Evolutionary conservation across 1,140 invertebrate genomes (phyloP), one percentile per base, ranked within the genome.

Genomic region (Luehdorfia chinensis): DNA sequence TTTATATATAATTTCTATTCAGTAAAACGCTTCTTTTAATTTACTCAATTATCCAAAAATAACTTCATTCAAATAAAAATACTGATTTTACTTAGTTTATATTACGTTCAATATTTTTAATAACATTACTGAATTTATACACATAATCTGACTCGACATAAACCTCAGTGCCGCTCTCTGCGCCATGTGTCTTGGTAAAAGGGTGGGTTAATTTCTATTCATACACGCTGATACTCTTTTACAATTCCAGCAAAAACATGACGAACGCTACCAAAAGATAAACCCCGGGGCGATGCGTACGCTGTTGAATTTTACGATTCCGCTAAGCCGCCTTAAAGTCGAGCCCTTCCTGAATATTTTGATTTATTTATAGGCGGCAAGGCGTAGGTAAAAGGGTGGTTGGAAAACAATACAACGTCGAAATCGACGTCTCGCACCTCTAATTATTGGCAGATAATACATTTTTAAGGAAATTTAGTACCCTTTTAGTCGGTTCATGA

Each of bases 301-400:
- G 77, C 62, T 84, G 79, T 86, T 84, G 75, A 84, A 83, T 86
- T 86, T 86, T 86, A 86, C 75, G 81, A 84, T 84, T 84, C 76
- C 57, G 64, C 75, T 86, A 86, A 86, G 81, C 79, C 79, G 72
- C 73, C 77, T 84, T 78, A 81, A 83, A 85, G 75, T 81, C 76
- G 70, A 71, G 75, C 83, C 78, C 75, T 83, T 78, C 73, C 74
- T 78, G 81, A 83, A 86, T 84, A 84, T 86, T 86, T 84, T 86
- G 81, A 86, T 86, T 86, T 86, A 86, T 86, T 86, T 86, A 86
- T 78, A 73, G 79, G 71, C 68, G 74, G 68, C 60, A 77, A 79
- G 64, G 67, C 68, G 69, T 68, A 55, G 49, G 59, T 60, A 77
- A 83, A 86, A 75, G 75, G 81, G 77, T 76, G 66, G 62, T 65